Evolutionary conservation across 2,888 invertebrate species (phyloP), one percentile per base, ranked within the genome.

Genomic region (Penaeus monodon): DNA sequence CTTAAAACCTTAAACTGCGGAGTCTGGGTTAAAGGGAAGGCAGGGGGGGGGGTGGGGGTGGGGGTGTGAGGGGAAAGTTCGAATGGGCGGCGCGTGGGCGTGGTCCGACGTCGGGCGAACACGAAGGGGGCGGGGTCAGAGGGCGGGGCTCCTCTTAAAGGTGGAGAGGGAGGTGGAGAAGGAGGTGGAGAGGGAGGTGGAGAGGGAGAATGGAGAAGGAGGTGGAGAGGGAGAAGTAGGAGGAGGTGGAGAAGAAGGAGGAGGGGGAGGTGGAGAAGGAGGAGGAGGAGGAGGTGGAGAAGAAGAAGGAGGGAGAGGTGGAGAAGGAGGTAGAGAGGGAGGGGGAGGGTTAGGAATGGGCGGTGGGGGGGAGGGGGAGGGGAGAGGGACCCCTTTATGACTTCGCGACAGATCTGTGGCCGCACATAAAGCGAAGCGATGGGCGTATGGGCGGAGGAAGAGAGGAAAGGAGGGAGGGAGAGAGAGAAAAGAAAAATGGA

Each of bases 1-100:
- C 57, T 33, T 44, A 44, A 44, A 44, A 17, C 57, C 57, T 17
- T 17, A 57, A 57, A 57, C 14, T 57, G 2, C 57, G 12, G 57
- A 10, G 14, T 14, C 17, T 57, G 1, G 57, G 57, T 2, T 2
- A 10, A 17, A 10, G 14, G 57, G 49, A 14, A 6, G 57, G 57
- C 0, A 8, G 38, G 38, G 38, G 38, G 0, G 38, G 38, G 38
- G 7, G 6, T 2, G 38, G 38, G 38, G 2, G 7, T 2, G 38
- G 38, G 6, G 38, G 38, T 6, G 20, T 7, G 14, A 27, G 70
- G 70, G 8, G 70, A 22, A 6, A 70, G 12, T 29, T 70, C 27
- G 70, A 70, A 29, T 8, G 29, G 70, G 70, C n/a, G 70, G 73
- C 33, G 73, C 38, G 73, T 73, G 73, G 73, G 73, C 73, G 73